Evolutionary conservation across 2,113 vertebrate species (phyloP).

Genomic region (Ceyx cyanopectus): DNA sequence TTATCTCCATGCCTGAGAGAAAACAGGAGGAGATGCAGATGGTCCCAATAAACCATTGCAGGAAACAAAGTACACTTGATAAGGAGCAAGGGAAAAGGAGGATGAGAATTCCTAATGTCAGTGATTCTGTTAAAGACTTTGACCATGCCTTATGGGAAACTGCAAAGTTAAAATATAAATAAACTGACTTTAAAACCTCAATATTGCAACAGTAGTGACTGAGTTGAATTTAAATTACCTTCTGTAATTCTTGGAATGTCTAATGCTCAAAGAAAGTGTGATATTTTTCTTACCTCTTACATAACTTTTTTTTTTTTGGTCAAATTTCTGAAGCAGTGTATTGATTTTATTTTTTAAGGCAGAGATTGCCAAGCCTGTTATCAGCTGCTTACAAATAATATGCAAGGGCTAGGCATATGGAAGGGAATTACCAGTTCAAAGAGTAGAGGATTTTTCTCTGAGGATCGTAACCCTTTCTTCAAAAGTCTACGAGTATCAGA

Average conservation of each 20-base stretch:
- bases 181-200: constrained; percentile 75
- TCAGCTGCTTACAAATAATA: not conserved
- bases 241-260: constrained; percentile 69
- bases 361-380: not conserved
- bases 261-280: constrained; percentile 62
- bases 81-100: constrained; percentile 70
- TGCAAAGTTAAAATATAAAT: constrained; percentile 76
- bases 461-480: not conserved
- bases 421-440: not conserved
- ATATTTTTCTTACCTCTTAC: constrained; percentile 70
- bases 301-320: constrained; percentile 60
- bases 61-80: constrained; percentile 73
- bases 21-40: constrained; percentile 72
- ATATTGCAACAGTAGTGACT: constrained; percentile 70
- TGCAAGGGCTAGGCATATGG: not conserved
- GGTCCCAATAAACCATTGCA: constrained; percentile 65
- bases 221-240: constrained; percentile 76
- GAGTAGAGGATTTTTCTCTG: not conserved
- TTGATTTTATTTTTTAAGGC: constrained; percentile 7
- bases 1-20: constrained; percentile 73
- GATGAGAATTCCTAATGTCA: constrained; percentile 72
- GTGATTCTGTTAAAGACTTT: constrained; percentile 71
- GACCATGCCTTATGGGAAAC: constrained; percentile 72
- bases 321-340: constrained; percentile 30
- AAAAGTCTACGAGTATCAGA: not conserved